phyloP scores from a whole-genome alignment of 1,140 invertebrate genomes.

The Bombus waltoni region DNA sequence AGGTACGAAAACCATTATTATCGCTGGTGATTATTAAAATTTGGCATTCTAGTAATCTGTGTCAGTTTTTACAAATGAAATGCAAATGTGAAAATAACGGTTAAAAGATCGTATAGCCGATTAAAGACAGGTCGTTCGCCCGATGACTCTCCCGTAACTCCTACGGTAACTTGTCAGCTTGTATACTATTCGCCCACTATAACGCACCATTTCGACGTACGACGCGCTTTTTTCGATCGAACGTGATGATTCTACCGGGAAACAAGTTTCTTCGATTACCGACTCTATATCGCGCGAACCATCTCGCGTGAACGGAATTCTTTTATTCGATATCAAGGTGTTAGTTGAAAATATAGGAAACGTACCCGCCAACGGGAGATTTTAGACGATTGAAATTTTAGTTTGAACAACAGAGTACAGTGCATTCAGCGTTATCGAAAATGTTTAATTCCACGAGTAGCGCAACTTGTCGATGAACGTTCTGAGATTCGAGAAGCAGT shows the following conservation, averaged over 20 bases:
- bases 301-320: neutral
- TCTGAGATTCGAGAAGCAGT: neutral
- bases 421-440: neutral
- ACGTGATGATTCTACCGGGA: neutral
- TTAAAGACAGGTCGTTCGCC: neutral
- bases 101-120: too few species aligned
- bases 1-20: too few species aligned
- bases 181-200: too few species aligned
- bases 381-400: too few species aligned
- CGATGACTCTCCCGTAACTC: neutral
- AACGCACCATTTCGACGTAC: neutral
- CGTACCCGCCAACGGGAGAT: neutral
- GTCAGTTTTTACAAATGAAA: neutral
- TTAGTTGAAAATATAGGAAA: neutral
- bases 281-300: neutral
- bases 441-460: neutral
- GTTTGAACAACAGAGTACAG: fast-evolving
- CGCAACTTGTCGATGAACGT: neutral
- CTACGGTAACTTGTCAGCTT: neutral
- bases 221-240: neutral
- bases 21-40: too few species aligned
- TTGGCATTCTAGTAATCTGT: neutral
- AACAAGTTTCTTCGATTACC: neutral
- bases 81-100: too few species aligned
- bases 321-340: neutral